These are phyloP conservation scores for Myanophis thanlyinensis DNA, from an alignment of 2,113 vertebrate species.

Conservation along the genomic window DNA sequence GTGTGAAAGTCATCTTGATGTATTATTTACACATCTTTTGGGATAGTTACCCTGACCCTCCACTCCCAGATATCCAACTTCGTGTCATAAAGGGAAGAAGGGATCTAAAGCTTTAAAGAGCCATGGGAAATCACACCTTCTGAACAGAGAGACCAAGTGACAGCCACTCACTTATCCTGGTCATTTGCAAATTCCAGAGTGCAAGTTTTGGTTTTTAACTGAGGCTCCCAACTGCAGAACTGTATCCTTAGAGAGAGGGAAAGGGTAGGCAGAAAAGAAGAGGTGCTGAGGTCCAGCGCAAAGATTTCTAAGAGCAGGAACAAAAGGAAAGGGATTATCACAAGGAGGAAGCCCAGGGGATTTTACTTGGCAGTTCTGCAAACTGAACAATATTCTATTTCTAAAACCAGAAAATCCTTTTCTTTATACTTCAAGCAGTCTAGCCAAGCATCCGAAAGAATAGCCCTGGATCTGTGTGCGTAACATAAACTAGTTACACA, in stretches of 20 bases:
- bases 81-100: neutral
- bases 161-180: neutral
- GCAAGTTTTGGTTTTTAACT: neutral
- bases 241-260: too few species aligned
- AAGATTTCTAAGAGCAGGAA: neutral
- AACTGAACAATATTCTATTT: neutral
- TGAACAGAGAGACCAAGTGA: neutral
- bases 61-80: neutral
- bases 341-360: neutral
- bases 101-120: neutral
- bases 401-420: neutral
- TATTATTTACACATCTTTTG: neutral
- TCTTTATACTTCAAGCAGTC: neutral
- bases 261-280: neutral
- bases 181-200: neutral
- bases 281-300: neutral
- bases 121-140: neutral
- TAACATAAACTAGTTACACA: neutral
- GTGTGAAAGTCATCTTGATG: slow-evolving; percentile 4
- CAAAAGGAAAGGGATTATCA: neutral
- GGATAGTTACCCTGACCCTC: neutral
- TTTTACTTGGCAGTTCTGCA: neutral
- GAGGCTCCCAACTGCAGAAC: neutral
- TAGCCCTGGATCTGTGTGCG: neutral
- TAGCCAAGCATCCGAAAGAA: neutral